These are phyloP conservation scores for Ernsta delagoae DNA, from an alignment of 2,888 invertebrate genomes.

Conservation along the genomic window DNA sequence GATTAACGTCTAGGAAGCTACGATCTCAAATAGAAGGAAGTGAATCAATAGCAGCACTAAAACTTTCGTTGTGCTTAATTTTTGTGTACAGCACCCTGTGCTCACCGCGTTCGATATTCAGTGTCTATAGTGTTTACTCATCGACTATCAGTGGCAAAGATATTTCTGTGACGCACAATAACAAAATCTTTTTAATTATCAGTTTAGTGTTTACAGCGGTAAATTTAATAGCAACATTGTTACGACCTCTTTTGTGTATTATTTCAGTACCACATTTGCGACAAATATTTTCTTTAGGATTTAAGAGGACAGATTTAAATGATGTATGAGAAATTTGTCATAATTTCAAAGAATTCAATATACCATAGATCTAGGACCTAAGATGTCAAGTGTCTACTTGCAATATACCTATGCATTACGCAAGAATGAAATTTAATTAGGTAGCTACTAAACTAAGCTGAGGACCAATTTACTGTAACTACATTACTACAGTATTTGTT, in stretches of 20 bases:
- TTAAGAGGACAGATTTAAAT: slow-evolving; percentile 48
- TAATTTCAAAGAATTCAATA: too few relatives aligned
- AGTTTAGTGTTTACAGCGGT: slow-evolving; percentile 60
- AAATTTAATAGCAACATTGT: slow-evolving; percentile 54
- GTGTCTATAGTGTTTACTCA: slow-evolving; percentile 62
- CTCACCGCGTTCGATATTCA: slow-evolving; percentile 65
- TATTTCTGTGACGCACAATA: slow-evolving; percentile 50
- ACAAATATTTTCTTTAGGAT: slow-evolving; percentile 59
- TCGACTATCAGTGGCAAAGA: slow-evolving; percentile 53
- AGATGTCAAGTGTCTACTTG: too few relatives aligned
- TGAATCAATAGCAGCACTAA: slow-evolving; percentile 64
- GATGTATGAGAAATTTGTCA: slow-evolving; percentile 13
- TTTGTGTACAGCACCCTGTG: slow-evolving; percentile 62
- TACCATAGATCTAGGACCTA: too few relatives aligned
- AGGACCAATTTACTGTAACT: too few relatives aligned
- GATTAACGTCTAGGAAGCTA: slow-evolving; percentile 61
- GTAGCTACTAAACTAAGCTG: too few relatives aligned
- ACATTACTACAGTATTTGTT: too few relatives aligned
- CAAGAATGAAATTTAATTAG: too few relatives aligned
- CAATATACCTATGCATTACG: not conserved
- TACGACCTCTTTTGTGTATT: slow-evolving; percentile 58
- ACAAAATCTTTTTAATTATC: slow-evolving; percentile 51
- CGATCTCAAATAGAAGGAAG: slow-evolving; percentile 52
- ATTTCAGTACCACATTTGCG: slow-evolving; percentile 52
- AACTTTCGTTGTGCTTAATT: slow-evolving; percentile 70